Evolutionary conservation across 2,797 vertebrate species (phyloP).

Genomic region (Tangara arthus): DNA sequence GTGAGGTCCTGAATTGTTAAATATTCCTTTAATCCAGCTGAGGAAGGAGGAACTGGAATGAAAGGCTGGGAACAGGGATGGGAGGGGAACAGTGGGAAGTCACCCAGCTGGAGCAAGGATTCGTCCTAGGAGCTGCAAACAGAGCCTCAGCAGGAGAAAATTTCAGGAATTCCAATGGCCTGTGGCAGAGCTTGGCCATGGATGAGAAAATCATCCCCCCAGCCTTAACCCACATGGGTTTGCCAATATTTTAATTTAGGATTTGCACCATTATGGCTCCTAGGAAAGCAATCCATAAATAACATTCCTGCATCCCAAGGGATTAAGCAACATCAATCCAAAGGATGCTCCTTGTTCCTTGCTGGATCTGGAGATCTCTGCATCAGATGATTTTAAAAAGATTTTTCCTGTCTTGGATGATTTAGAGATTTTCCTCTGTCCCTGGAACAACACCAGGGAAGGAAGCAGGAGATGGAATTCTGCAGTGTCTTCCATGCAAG

Average conservation of each 20-base stretch:
- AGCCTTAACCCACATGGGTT: neutral
- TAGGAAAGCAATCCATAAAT: neutral
- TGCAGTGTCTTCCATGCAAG: neutral
- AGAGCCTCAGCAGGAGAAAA: neutral
- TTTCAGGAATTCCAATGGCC: rapidly evolving
- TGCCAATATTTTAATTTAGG: neutral
- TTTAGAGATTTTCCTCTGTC: neutral
- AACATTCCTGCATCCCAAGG: neutral
- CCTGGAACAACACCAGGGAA: neutral
- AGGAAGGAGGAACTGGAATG: neutral
- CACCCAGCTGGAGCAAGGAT: neutral
- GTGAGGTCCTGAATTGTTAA: neutral
- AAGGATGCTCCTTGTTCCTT: neutral
- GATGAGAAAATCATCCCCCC: neutral
- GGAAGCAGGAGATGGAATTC: neutral
- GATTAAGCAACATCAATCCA: neutral
- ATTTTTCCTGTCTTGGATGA: neutral
- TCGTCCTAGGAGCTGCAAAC: neutral
- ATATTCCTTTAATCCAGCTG: neutral
- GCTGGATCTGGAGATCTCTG: neutral
- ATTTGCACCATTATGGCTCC: neutral
- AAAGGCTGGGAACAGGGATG: neutral
- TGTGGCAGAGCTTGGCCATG: rapidly evolving
- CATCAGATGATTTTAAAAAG: neutral
- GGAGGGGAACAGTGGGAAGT: neutral